Conservation (phyloP, 2,797 vertebrate genomes). For the Oreonectes daqikongensis region DNA sequence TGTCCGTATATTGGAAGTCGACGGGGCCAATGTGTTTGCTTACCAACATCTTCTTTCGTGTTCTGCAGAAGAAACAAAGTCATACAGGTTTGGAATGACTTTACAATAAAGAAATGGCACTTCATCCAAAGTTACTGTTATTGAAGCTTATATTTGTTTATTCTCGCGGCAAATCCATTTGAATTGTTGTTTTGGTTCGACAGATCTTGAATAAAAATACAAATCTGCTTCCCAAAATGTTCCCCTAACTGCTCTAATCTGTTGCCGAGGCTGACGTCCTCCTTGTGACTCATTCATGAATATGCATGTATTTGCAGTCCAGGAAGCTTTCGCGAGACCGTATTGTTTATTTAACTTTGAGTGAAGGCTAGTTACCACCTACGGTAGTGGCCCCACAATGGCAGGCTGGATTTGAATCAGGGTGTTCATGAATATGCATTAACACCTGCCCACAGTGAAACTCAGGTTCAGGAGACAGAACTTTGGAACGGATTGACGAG, state of each 20-base stretch:
- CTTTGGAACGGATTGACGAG: conserved; percentile 58
- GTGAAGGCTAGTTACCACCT: conserved; percentile 69
- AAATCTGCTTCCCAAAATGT: conserved; percentile 30
- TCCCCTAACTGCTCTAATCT: conserved; percentile 36
- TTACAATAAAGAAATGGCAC: not conserved
- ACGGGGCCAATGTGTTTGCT: too few relatives aligned
- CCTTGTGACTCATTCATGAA: conserved; percentile 45
- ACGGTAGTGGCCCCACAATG: conserved; percentile 63
- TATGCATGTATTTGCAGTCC: conserved; percentile 36
- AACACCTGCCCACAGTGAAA: conserved; percentile 74
- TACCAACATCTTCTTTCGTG: too few relatives aligned
- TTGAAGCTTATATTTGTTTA: not conserved
- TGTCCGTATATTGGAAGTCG: too few relatives aligned
- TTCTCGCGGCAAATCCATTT: not conserved
- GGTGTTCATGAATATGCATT: conserved; percentile 78
- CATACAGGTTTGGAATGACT: too few relatives aligned
- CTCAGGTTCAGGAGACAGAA: conserved; percentile 66
- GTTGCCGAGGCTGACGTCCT: conserved; percentile 36
- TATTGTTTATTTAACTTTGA: conserved; percentile 68
- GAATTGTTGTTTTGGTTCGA: conserved; percentile 23
- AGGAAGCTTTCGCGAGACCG: conserved; percentile 53
- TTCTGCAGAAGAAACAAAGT: not conserved
- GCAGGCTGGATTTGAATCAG: conserved; percentile 60
- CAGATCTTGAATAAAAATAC: conserved; percentile 19
- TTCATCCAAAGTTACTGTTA: not conserved